Percentiles rank a stretch among this genome's conserved stretches.
phyloP scores from a whole-genome alignment of 1,140 invertebrate genomes.

The Dreissena rostriformis region DNA sequence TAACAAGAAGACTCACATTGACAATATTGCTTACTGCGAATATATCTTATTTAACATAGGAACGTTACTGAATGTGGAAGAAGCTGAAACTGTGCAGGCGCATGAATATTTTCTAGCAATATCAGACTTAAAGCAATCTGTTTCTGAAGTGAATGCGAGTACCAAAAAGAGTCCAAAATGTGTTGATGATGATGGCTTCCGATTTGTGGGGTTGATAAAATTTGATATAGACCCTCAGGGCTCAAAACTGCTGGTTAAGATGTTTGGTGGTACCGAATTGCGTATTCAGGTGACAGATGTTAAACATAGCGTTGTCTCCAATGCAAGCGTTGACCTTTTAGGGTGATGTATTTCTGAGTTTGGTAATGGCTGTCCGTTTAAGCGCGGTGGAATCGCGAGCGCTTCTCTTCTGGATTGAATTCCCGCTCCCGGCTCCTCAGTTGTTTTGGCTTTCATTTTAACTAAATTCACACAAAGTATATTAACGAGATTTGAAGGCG shows the following conservation, averaged over 20 bases:
- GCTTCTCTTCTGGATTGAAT: no score
- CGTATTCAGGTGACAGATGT: neutral
- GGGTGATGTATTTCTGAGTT: no score
- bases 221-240: neutral
- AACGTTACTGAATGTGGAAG: neutral
- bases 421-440: no score
- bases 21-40: neutral
- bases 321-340: conserved; percentile 25
- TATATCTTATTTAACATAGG: conserved; percentile 1
- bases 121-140: neutral
- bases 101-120: neutral
- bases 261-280: conserved; percentile 30
- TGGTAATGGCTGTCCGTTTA: no score
- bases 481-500: no score
- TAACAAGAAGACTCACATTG: neutral
- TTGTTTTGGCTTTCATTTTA: no score
- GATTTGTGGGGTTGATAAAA: neutral
- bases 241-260: neutral
- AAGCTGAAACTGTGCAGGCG: neutral
- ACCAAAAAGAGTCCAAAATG: neutral
- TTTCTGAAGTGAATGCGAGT: neutral
- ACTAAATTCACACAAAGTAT: no score
- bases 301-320: neutral
- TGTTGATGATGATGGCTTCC: conserved; percentile 2
- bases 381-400: no score